phyloP scores from a whole-genome alignment of 92 coral and sea anemone species.

The Scolanthus callimorphus region DNA sequence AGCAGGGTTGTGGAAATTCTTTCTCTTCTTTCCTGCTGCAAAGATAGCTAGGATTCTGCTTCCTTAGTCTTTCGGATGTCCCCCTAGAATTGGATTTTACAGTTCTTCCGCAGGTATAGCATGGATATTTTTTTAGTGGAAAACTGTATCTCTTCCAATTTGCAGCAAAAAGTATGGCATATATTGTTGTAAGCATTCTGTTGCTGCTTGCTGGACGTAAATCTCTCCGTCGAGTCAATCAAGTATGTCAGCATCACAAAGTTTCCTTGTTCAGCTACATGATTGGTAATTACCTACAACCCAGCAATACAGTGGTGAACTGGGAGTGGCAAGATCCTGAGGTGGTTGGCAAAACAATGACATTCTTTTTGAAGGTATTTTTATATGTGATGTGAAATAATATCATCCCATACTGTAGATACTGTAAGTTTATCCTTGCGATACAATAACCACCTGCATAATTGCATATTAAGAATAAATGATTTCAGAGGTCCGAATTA shows the following conservation, averaged over 20 bases:
- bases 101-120: too few species aligned
- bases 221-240: neutral
- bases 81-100: too few species aligned
- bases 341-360: conserved; percentile 80
- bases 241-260: conserved; percentile 40
- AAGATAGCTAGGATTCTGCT: too few species aligned
- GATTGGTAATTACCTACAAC: conserved; percentile 66
- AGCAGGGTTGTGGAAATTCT: too few species aligned
- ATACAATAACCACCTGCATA: too few species aligned
- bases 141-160: neutral
- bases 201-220: neutral
- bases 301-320: conserved; percentile 41
- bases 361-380: conserved; percentile 74
- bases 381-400: neutral
- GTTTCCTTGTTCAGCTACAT: conserved; percentile 43
- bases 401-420: too few species aligned
- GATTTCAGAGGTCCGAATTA: too few species aligned
- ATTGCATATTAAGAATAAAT: too few species aligned
- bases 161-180: conserved; percentile 7
- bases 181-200: neutral
- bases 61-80: too few species aligned
- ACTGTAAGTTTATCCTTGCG: too few species aligned
- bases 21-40: too few species aligned
- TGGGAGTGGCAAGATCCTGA: conserved; percentile 85
- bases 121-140: too few species aligned